Conservation (phyloP, 2,113 vertebrate species). For the Mastomys coucha region DNA sequence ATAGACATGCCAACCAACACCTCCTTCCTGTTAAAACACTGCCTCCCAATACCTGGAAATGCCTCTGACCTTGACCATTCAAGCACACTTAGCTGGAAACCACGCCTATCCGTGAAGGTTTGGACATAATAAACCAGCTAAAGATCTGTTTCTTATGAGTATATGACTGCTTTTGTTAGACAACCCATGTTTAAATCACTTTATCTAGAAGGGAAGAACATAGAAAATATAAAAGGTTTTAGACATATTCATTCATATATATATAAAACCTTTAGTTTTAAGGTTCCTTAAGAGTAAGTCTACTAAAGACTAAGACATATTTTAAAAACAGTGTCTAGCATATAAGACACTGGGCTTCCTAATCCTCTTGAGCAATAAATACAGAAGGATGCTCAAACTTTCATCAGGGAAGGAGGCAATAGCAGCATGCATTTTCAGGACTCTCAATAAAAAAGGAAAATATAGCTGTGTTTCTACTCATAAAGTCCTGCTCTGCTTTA, state of each 20-base stretch:
- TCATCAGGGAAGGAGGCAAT: neutral
- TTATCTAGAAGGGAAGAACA: conserved; percentile 24
- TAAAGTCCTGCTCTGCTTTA: conserved; percentile 5
- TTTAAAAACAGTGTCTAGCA: conserved; percentile 39
- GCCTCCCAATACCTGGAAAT: conserved; percentile 12
- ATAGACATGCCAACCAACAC: conserved; percentile 12
- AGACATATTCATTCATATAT: neutral
- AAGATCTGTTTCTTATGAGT: conserved; percentile 16
- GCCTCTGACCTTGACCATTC: conserved; percentile 42
- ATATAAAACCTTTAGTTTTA: no score
- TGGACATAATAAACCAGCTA: neutral
- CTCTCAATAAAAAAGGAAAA: neutral
- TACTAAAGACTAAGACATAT: neutral
- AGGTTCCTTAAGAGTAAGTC: neutral
- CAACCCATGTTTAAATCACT: conserved; percentile 18
- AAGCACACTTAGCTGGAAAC: conserved; percentile 7
- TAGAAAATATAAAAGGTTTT: neutral
- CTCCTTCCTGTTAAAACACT: conserved; percentile 35
- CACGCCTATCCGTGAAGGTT: neutral
- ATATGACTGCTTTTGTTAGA: conserved; percentile 12
- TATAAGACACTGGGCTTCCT: neutral
- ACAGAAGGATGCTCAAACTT: neutral
- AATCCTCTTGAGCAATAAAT: neutral
- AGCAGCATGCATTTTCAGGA: neutral
- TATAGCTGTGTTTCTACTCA: neutral